Percentiles rank a stretch among this genome's conserved stretches.
Evolutionary conservation across 1,140 invertebrate genomes (phyloP).

Genomic region (Cydia splendana): DNA sequence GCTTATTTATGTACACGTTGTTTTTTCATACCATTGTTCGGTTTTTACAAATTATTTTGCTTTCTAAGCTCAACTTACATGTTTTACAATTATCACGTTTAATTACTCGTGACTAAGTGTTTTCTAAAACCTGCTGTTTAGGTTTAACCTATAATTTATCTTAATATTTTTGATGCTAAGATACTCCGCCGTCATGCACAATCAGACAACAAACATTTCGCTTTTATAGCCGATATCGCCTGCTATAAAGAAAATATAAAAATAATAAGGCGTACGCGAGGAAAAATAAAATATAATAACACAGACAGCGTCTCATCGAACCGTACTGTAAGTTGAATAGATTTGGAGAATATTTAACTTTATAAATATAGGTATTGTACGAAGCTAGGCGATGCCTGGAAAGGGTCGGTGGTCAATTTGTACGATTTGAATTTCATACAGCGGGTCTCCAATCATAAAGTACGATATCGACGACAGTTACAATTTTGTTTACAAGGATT

Average conservation of each 20-base stretch:
- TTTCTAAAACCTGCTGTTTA: not conserved
- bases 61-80: not conserved
- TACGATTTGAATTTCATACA: constrained; percentile 68
- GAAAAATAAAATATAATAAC: constrained; percentile 74
- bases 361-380: constrained; percentile 41
- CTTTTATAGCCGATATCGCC: constrained; percentile 70
- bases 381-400: constrained; percentile 41
- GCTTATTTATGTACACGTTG: not conserved
- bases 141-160: not conserved
- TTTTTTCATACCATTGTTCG: not conserved
- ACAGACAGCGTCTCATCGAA: constrained; percentile 57
- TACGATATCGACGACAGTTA: constrained; percentile 69
- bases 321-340: constrained; percentile 49
- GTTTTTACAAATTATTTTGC: not conserved
- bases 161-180: not conserved
- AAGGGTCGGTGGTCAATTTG: constrained; percentile 57
- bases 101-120: too few species aligned
- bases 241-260: constrained; percentile 71
- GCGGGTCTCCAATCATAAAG: constrained; percentile 61
- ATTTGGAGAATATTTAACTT: constrained; percentile 58
- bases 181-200: constrained; percentile 49
- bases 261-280: constrained; percentile 70
- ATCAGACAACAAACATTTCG: constrained; percentile 72
- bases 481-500: constrained; percentile 73
- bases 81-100: too few species aligned